Evolutionary conservation across 1,140 invertebrate genomes (phyloP), one percentile per base, ranked within the genome.

Genomic region (Diachasmimorpha longicaudata): DNA sequence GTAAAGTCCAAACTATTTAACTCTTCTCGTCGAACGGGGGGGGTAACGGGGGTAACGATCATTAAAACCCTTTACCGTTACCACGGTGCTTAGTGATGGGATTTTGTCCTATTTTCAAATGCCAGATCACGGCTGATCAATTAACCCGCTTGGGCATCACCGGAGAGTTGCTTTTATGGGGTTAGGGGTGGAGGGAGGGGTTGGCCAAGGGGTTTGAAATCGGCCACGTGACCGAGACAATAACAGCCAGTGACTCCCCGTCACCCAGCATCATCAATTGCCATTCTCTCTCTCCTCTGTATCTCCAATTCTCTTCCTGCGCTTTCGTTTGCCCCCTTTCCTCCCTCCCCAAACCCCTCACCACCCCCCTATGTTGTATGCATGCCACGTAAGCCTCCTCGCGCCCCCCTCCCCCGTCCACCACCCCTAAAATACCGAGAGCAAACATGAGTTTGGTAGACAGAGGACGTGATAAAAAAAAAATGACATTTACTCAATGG

Each of bases 351-450:
- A 63, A 48, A 52, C 72, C 46, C 81, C 74, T 36, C 81, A n/a
- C n/a, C n/a, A n/a, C 48, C 14, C 6, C 23, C 9, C 19, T 25
- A 14, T 67, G 36, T 67, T 10, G 55, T 23, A 25, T 52, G 48
- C 48, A 37, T 67, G 23, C 63, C 21, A 69, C n/a, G n/a, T 44
- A 37, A 10, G 21, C 46, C 52, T 19, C 52, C 52, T 72, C 48
- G 69, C 66, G 66, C 72, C 46, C 81, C 74, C 66, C 81, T n/a
- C n/a, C n/a, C n/a, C n/a, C n/a, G n/a, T n/a, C n/a, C n/a, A n/a
- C n/a, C n/a, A n/a, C n/a, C n/a, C n/a, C n/a, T n/a, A 83, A 87
- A 88, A 88, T 85, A 88, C 85, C 85, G 81, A 88, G 85, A 81
- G 85, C 88, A 89, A 89, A 89, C 86, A 89, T 85, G 82, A 83